These are phyloP conservation scores for Ctenomys sociabilis DNA, from an alignment of 2,113 vertebrate genomes.

Conservation along the genomic window DNA sequence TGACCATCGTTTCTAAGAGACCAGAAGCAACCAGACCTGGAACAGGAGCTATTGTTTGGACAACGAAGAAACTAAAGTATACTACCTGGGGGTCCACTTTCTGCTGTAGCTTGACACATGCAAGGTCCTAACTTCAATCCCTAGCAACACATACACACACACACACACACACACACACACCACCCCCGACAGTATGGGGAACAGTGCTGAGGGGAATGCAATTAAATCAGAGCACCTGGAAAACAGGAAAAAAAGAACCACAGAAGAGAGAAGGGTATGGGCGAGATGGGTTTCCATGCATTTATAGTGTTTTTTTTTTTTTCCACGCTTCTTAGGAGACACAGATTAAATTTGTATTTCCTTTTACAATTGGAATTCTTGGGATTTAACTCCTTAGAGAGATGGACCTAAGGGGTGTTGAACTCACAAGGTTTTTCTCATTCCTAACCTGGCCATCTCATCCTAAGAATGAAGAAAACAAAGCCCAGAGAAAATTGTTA, in stretches of 20 bases:
- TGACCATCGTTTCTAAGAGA: no score
- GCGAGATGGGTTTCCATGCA: not conserved
- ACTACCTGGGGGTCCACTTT: no score
- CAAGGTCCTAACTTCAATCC: not conserved
- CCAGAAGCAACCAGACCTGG: no score
- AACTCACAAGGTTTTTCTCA: not conserved
- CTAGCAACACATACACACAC: not conserved
- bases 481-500: not conserved
- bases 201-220: rapidly evolving
- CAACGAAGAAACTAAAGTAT: no score
- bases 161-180: not conserved
- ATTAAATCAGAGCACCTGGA: not conserved
- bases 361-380: not conserved
- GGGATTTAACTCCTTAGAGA: not conserved
- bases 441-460: not conserved
- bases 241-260: not conserved
- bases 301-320: not conserved
- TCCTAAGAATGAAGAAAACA: not conserved
- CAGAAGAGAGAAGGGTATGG: not conserved
- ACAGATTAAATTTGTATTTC: not conserved
- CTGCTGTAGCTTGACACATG: no score
- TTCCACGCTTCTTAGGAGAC: not conserved
- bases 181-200: not conserved
- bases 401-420: not conserved
- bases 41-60: no score